Base-by-base conservation (phyloP, 2,888 invertebrate species). In the Alitta virens region DNA sequence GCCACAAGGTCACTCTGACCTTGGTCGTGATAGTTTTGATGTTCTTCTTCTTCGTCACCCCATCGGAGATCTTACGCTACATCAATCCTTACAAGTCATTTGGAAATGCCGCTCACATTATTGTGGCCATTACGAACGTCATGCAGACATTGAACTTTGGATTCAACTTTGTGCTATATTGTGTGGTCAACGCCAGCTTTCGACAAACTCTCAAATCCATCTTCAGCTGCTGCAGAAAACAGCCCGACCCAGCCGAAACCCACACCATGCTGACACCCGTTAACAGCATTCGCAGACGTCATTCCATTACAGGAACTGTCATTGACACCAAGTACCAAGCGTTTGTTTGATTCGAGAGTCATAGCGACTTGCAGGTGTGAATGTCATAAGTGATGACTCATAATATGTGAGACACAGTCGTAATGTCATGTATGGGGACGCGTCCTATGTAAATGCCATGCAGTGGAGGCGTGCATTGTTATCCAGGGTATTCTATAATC, bases 101-200 rank as follows among this genome's bases (percentile, higher is more conserved):
- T 56, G 63, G 63, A 2, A 23, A 40, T 5, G 25, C 33, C 21
- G 63, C 60, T 16, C 24, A 40, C 27, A 33, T 56, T 14, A 49
- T 63, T 2, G 56, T 60, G 9, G 25, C 14, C 18, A 52, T 63
- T 12, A 40, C 56, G 12, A 63, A 63, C 33, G 50, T 61, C 21
- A 24, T 62, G 2, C 63, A 63, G 25, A 24, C 62, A 5, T 12
- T 40, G 69, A 90, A 90, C 80, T 90, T 90, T 79, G 89, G 90
- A 43, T 38, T 89, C 67, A 90, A 90, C 33, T 90, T 90, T 83
- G 89, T 90, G 79, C 88, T 90, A 63, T 90, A 90, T 81, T 90
- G 88, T 77, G 85, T 89, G 61, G 89, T 90, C 79, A 89, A 89
- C 67, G 88, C 89, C 74, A 89, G 89, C 75, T 90, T 90, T 79